These are phyloP conservation scores for Empis livida DNA, from an alignment of 2,888 invertebrate species.

Conservation along the genomic window DNA sequence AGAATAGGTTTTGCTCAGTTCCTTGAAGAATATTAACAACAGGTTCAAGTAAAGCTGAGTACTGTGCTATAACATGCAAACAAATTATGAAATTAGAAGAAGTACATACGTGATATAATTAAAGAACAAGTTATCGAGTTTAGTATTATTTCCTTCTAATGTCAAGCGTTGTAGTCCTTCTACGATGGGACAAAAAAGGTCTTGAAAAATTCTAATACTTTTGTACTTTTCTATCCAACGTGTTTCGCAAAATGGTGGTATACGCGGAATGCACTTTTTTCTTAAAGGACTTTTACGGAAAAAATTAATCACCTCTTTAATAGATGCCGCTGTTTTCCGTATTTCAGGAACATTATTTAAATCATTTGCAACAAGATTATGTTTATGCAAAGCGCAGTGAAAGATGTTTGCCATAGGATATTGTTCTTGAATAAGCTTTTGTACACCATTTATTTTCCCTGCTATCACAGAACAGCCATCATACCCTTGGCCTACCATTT, in stretches of 20 bases:
- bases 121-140: slow-evolving; percentile 3
- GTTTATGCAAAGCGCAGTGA: slow-evolving; percentile 19
- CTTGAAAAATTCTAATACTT: slow-evolving; percentile 8
- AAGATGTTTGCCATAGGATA: slow-evolving; percentile 17
- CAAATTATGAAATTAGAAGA: slow-evolving; percentile 2
- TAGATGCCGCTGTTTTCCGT: slow-evolving; percentile 15
- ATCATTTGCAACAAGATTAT: slow-evolving; percentile 19
- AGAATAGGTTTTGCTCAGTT: neutral
- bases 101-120: slow-evolving; percentile 1
- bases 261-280: slow-evolving; percentile 11
- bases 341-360: slow-evolving; percentile 15
- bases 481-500: slow-evolving; percentile 18
- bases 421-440: slow-evolving; percentile 16
- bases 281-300: slow-evolving; percentile 10
- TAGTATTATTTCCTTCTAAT: slow-evolving; percentile 2
- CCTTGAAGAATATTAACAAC: slow-evolving; percentile 5
- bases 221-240: slow-evolving; percentile 13
- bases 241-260: slow-evolving; percentile 13
- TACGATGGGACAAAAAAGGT: slow-evolving; percentile 2
- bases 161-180: slow-evolving; percentile 1
- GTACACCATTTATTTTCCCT: slow-evolving; percentile 18
- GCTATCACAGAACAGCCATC: slow-evolving; percentile 22
- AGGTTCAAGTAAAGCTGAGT: slow-evolving; percentile 5
- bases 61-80: slow-evolving; percentile 4
- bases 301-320: slow-evolving; percentile 16